Evolutionary conservation across 2,113 vertebrate genomes (phyloP).

Genomic region (Aix galericulata): DNA sequence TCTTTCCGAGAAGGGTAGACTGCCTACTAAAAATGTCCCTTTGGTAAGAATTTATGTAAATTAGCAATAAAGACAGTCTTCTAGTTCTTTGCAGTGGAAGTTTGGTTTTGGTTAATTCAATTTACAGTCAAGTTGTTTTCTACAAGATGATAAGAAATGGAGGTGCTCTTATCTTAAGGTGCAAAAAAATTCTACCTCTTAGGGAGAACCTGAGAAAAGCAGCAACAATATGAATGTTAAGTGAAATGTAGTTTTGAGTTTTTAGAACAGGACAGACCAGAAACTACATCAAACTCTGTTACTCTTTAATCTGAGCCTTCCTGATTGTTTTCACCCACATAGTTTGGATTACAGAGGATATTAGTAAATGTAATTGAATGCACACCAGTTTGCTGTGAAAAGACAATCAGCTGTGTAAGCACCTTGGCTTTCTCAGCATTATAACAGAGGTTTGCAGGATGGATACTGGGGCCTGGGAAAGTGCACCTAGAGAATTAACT

Average conservation of each 20-base stretch:
- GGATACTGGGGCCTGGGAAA: background rate
- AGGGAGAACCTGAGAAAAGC: background rate
- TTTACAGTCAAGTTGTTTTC: background rate
- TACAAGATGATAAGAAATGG: background rate
- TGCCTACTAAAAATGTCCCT: background rate
- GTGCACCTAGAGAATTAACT: background rate
- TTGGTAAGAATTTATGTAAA: background rate
- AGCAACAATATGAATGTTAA: background rate
- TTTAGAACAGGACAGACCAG: background rate
- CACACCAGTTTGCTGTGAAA: conserved; percentile 19
- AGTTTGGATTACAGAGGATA: conserved; percentile 65
- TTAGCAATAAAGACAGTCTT: background rate
- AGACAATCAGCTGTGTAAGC: conserved; percentile 33
- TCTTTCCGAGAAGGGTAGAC: background rate
- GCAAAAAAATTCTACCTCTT: background rate
- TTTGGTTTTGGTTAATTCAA: background rate
- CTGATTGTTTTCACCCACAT: conserved; percentile 35
- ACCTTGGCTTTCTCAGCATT: conserved; percentile 16
- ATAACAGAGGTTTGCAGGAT: background rate
- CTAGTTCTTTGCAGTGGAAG: background rate
- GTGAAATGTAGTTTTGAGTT: background rate
- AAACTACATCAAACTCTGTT: background rate
- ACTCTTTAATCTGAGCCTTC: conserved; percentile 74
- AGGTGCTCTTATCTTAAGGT: background rate
- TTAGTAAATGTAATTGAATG: conserved; percentile 49